Evolutionary conservation across 2,797 vertebrate genomes (phyloP).

Genomic region (Peromyscus attwateri): DNA sequence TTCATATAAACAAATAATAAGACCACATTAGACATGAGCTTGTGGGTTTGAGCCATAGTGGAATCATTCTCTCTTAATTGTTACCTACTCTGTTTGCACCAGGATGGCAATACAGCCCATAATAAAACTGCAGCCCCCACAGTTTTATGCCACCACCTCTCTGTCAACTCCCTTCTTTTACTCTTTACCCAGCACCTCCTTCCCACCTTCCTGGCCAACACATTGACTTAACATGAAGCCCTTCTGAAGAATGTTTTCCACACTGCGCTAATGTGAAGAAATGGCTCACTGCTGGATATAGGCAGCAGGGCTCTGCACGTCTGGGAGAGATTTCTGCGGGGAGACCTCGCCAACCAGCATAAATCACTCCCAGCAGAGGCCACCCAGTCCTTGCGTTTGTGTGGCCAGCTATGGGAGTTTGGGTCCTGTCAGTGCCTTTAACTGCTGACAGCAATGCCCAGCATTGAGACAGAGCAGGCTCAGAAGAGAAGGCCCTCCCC

Average conservation of each 20-base stretch:
- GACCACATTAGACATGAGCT: background rate
- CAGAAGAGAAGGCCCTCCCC: conserved; percentile 3
- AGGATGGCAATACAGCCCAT: background rate
- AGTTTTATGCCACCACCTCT: background rate
- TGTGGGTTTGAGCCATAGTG: background rate
- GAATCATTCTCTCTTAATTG: background rate
- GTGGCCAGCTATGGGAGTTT: background rate
- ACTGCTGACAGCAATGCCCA: background rate
- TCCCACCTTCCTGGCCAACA: background rate
- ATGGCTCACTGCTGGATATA: background rate
- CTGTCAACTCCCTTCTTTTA: background rate
- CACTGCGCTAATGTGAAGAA: background rate
- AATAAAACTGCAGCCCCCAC: background rate
- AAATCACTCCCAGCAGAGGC: background rate
- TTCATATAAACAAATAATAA: conserved; percentile 60
- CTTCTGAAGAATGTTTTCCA: conserved; percentile 43
- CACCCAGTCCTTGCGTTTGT: background rate
- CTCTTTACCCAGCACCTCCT: background rate
- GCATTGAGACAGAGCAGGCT: conserved; percentile 33
- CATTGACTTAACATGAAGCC: background rate
- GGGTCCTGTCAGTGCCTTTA: background rate
- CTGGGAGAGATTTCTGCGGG: background rate
- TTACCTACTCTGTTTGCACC: background rate
- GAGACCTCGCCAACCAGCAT: background rate
- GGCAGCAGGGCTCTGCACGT: background rate